These are phyloP conservation scores for Eilema caniola DNA, from an alignment of 2,888 invertebrate genomes.

Conservation along the genomic window DNA sequence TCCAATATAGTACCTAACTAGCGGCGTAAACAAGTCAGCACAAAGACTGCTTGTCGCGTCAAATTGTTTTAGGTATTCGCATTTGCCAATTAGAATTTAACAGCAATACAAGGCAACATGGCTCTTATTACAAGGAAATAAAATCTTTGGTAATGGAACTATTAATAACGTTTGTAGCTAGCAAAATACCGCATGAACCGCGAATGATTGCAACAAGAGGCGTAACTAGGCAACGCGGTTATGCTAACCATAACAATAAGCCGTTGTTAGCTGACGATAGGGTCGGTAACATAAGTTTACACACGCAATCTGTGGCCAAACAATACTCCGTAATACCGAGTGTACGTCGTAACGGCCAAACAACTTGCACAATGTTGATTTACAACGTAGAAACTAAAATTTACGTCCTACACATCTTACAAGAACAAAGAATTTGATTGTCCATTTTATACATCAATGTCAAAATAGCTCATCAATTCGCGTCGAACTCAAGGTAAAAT, in stretches of 20 bases:
- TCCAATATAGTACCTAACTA: constrained; percentile 51
- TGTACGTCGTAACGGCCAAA: constrained; percentile 40
- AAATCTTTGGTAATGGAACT: constrained; percentile 19
- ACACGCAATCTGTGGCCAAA: constrained; percentile 67
- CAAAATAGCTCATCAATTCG: constrained; percentile 43
- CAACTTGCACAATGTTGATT: constrained; percentile 52
- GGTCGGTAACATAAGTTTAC: constrained; percentile 56
- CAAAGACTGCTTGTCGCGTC: constrained; percentile 56
- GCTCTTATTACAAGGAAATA: constrained; percentile 21
- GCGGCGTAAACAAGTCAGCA: constrained; percentile 62
- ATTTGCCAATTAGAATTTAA: constrained; percentile 41
- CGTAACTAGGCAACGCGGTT: constrained; percentile 74
- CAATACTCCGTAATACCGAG: constrained; percentile 61
- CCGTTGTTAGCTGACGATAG: constrained; percentile 61
- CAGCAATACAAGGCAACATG: constrained; percentile 19
- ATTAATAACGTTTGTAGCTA: constrained; percentile 35
- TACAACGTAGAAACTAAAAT: constrained; percentile 40
- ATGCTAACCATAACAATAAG: constrained; percentile 74
- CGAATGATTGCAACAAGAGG: constrained; percentile 67
- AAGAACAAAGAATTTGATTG: constrained; percentile 50
- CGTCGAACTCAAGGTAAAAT: constrained; percentile 41
- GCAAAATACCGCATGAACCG: constrained; percentile 58
- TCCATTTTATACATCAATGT: constrained; percentile 52
- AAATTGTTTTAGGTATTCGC: constrained; percentile 54
- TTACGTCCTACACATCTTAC: constrained; percentile 39